A percentile compares a stretch with the other conserved stretches of the same genome.
These are phyloP conservation scores for Sclerurus mexicanus DNA, from an alignment of 2,113 vertebrate genomes.

Conservation along the genomic window DNA sequence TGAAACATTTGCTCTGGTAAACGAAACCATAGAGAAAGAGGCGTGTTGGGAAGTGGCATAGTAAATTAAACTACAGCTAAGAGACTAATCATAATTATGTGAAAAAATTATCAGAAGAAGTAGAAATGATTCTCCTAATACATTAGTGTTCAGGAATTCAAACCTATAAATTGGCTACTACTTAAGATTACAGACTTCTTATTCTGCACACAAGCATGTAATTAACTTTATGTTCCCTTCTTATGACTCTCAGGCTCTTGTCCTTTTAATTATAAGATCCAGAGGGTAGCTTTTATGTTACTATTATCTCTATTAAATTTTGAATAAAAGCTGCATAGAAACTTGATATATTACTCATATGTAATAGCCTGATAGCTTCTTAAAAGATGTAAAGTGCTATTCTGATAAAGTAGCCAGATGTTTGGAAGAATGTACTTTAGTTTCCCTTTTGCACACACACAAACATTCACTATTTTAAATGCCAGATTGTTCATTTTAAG, in stretches of 20 bases:
- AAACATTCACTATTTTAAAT: not conserved
- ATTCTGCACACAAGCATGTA: not conserved
- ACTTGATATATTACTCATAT: slow-evolving; percentile 24
- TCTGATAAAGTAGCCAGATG: not conserved
- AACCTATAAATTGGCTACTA: slow-evolving; percentile 4
- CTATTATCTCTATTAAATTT: not conserved
- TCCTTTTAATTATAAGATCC: slow-evolving; percentile 44
- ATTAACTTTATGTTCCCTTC: not conserved
- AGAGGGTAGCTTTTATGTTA: slow-evolving; percentile 10
- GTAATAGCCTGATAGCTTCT: not conserved
- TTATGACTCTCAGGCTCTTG: not conserved
- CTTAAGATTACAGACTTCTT: slow-evolving; percentile 24
- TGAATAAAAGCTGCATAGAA: slow-evolving; percentile 28
- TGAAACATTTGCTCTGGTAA: slow-evolving; percentile 52
- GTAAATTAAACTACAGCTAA: slow-evolving; percentile 47
- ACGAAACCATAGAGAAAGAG: slow-evolving; percentile 56
- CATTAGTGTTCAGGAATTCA: not conserved
- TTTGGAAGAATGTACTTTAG: not conserved
- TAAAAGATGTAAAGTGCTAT: not conserved
- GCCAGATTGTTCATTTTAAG: not conserved
- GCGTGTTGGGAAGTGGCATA: slow-evolving; percentile 59
- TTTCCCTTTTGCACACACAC: not conserved
- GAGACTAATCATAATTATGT: slow-evolving; percentile 28
- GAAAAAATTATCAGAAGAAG: slow-evolving; percentile 30
- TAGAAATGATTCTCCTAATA: slow-evolving; percentile 14